phyloP scores from a whole-genome alignment of 1,140 invertebrate genomes.

The Leguminivora glycinivorella region DNA sequence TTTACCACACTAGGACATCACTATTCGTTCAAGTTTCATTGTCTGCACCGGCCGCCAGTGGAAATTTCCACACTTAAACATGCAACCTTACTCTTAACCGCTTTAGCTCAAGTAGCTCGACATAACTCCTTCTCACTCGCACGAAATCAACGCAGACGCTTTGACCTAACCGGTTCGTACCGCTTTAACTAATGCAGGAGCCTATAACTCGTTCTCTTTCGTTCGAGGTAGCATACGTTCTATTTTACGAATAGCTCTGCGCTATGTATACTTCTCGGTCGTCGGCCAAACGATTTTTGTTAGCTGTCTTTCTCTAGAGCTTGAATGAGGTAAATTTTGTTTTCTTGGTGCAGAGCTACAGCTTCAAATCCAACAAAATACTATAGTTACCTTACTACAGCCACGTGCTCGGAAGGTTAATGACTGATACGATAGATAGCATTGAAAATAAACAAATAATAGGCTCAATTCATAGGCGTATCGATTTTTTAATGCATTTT shows the following conservation, averaged over 20 bases:
- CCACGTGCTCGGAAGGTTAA: constrained; percentile 74
- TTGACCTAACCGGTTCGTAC: constrained; percentile 63
- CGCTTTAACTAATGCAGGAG: constrained; percentile 44
- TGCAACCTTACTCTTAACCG: constrained; percentile 61
- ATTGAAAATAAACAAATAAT: constrained; percentile 73
- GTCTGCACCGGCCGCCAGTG: constrained; percentile 73
- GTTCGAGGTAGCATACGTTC: constrained; percentile 58
- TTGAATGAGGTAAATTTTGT: constrained; percentile 76
- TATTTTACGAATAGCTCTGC: constrained; percentile 78
- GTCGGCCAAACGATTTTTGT: constrained; percentile 75
- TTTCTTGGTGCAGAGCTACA: constrained; percentile 74
- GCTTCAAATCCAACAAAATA: constrained; percentile 77
- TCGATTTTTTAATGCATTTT: constrained; percentile 3
- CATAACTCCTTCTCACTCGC: constrained; percentile 55
- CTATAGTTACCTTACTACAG: constrained; percentile 59
- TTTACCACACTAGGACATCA: constrained; percentile 38
- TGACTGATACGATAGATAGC: constrained; percentile 73
- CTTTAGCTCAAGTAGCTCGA: constrained; percentile 46
- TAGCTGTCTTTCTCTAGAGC: constrained; percentile 77
- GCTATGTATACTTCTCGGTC: constrained; percentile 79
- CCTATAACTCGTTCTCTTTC: constrained; percentile 62
- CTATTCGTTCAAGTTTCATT: constrained; percentile 72
- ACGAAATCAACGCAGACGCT: constrained; percentile 70
- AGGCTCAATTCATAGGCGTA: constrained; percentile 22
- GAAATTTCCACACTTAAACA: constrained; percentile 76